These are phyloP conservation scores for Oxyura jamaicensis DNA, from an alignment of 2,113 vertebrate species.

Conservation along the genomic window DNA sequence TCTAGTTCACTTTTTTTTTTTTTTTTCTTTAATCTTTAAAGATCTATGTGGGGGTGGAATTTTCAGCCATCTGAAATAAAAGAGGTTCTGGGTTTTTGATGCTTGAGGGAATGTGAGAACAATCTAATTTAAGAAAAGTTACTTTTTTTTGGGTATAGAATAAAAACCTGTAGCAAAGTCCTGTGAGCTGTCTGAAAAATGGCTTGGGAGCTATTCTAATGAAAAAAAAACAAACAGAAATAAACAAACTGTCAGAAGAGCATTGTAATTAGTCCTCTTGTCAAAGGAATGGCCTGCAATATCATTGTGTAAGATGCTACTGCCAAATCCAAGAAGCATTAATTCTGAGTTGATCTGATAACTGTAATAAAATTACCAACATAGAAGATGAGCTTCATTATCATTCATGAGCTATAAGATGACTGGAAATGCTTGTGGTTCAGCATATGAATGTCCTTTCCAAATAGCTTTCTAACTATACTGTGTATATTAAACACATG, in stretches of 20 bases:
- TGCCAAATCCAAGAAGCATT: background rate
- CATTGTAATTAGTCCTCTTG: background rate
- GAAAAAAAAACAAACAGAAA: background rate
- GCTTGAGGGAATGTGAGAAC: background rate
- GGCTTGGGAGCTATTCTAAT: background rate
- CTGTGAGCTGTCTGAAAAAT: background rate
- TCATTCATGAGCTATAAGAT: background rate
- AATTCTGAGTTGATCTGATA: background rate
- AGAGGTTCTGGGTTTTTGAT: background rate
- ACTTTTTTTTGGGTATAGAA: background rate
- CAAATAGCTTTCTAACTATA: background rate
- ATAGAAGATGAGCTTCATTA: background rate
- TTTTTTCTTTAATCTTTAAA: background rate
- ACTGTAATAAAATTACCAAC: background rate
- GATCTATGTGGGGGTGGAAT: background rate
- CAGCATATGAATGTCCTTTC: background rate
- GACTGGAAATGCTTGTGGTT: background rate
- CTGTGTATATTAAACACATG: accelerated
- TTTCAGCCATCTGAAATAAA: constrained; percentile 10
- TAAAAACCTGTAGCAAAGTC: background rate
- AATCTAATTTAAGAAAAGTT: background rate
- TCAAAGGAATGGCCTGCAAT: background rate
- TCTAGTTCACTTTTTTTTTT: background rate
- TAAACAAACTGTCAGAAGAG: background rate
- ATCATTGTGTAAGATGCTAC: background rate